Percentiles rank a stretch among this genome's conserved stretches.
Evolutionary conservation across 2,797 vertebrate species (phyloP).

Genomic region (Falco rusticolus): DNA sequence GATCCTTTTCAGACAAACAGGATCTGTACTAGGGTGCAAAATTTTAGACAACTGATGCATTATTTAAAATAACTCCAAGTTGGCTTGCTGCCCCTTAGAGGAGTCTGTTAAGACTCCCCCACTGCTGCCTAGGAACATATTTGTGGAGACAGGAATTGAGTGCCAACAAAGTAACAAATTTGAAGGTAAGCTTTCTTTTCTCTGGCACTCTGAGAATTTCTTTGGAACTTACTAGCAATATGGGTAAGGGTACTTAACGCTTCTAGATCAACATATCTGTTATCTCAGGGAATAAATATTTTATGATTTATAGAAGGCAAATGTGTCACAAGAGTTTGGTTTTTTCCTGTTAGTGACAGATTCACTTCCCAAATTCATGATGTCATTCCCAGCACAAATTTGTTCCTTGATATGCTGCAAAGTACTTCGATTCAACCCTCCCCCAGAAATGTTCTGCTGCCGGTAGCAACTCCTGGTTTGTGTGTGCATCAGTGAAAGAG

Average conservation of each 20-base stretch:
- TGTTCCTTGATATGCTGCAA: background rate
- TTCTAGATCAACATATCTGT: background rate
- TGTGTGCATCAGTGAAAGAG: background rate
- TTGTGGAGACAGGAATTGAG: background rate
- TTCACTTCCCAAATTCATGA: background rate
- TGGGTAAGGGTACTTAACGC: background rate
- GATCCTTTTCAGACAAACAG: slow-evolving; percentile 62
- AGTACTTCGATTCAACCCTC: background rate
- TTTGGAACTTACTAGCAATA: background rate
- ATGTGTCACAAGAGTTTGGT: background rate
- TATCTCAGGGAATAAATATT: background rate
- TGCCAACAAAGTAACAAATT: slow-evolving; percentile 21
- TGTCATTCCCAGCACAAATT: background rate
- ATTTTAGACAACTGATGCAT: slow-evolving; percentile 56
- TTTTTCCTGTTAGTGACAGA: background rate
- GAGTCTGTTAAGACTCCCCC: slow-evolving; percentile 37
- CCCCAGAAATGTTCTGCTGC: background rate
- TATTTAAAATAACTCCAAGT: slow-evolving; percentile 58
- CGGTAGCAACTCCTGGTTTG: background rate
- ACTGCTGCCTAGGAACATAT: background rate
- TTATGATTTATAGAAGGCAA: background rate
- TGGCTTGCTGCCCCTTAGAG: background rate
- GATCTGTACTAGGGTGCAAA: slow-evolving; percentile 58
- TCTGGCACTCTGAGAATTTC: background rate
- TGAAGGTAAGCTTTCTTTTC: background rate